Evolutionary conservation across 2,888 invertebrate species (phyloP).

Genomic region (Drosophila anomalipes): DNA sequence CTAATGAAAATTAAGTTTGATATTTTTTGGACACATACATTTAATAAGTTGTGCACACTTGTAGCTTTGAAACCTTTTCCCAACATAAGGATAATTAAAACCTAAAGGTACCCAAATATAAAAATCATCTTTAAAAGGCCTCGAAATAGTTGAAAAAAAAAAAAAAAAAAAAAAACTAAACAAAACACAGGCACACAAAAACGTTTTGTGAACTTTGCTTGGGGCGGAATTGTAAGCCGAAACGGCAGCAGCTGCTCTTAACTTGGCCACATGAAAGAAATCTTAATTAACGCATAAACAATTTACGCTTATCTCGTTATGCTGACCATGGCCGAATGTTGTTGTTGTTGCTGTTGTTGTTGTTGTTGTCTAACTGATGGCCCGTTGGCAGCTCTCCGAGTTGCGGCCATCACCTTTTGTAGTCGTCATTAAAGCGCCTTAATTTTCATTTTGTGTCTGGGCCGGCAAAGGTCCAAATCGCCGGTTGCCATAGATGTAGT

Average conservation of each 20-base stretch:
- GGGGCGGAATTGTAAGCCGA: slow-evolving; percentile 17
- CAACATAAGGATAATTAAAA: slow-evolving; percentile 2
- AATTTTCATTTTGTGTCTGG: slow-evolving; percentile 45
- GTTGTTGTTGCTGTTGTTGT: slow-evolving; percentile 12
- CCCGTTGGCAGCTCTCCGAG: slow-evolving; percentile 7
- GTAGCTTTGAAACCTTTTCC: background rate
- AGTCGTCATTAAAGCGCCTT: slow-evolving; percentile 70
- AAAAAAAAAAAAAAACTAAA: background rate
- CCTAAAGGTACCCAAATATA: background rate
- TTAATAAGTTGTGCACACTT: background rate
- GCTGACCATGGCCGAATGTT: slow-evolving; percentile 41
- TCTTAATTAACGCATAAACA: slow-evolving; percentile 73
- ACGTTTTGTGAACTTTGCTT: slow-evolving; percentile 18
- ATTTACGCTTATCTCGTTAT: slow-evolving; percentile 68
- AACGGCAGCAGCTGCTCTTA: slow-evolving; percentile 34
- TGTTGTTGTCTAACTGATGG: slow-evolving; percentile 22
- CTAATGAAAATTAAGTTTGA: background rate
- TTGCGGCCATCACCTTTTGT: slow-evolving; percentile 56
- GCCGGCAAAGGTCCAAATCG: slow-evolving; percentile 38
- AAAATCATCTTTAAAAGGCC: background rate
- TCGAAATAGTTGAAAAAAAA: slow-evolving; percentile 8
- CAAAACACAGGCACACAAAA: background rate
- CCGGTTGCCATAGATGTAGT: slow-evolving; percentile 39
- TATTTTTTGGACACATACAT: background rate
- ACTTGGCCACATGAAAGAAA: slow-evolving; percentile 56